These are phyloP conservation scores for Nesogale talazaci DNA, from an alignment of 2,113 vertebrate genomes.

Conservation along the genomic window DNA sequence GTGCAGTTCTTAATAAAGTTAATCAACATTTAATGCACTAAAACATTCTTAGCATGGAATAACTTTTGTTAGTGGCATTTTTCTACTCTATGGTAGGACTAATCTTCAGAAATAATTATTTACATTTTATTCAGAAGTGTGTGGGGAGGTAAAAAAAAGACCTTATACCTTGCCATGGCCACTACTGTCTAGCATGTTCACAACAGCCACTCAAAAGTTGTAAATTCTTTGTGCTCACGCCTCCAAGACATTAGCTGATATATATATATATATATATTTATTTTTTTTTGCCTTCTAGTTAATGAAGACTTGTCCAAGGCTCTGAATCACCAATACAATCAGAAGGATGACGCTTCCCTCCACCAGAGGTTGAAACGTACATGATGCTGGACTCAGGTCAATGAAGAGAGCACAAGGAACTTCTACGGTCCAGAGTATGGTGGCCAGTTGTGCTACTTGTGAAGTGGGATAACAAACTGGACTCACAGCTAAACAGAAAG, in stretches of 20 bases:
- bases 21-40: neutral
- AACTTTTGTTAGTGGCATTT: neutral
- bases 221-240: neutral
- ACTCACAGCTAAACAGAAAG: neutral
- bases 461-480: conserved; percentile 15
- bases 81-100: neutral
- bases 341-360: neutral
- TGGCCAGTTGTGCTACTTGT: neutral
- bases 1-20: neutral
- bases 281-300: conserved; percentile 85
- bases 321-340: conserved; percentile 27
- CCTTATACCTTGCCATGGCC: neutral
- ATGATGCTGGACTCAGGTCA: neutral
- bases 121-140: neutral
- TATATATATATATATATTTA: too few relatives aligned
- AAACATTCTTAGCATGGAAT: neutral
- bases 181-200: neutral
- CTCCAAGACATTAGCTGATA: neutral
- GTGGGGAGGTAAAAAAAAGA: neutral
- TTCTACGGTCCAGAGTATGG: neutral
- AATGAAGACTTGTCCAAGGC: conserved; percentile 81
- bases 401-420: conserved; percentile 40
- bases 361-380: conserved; percentile 43
- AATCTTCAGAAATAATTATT: conserved; percentile 20
- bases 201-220: neutral